phyloP scores from a whole-genome alignment of 2,797 vertebrate species.

The Urocyon cinereoargenteus region DNA sequence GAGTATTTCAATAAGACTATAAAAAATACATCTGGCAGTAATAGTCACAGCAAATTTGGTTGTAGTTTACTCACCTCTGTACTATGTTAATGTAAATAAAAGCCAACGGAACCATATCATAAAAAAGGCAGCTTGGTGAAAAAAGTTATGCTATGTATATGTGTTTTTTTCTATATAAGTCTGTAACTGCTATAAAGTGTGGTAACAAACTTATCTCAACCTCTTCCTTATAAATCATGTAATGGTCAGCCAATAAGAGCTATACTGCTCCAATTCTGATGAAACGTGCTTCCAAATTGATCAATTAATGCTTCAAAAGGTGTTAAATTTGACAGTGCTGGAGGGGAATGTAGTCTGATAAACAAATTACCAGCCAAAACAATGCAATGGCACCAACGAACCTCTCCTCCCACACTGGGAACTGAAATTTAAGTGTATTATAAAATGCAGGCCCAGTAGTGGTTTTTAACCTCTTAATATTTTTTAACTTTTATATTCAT shows the following conservation, averaged over 20 bases:
- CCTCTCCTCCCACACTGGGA: background rate
- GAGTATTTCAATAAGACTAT: background rate
- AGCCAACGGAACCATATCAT: background rate
- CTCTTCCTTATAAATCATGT: conserved; percentile 2
- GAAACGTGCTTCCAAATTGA: background rate
- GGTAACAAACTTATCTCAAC: background rate
- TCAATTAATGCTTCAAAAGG: conserved; percentile 1
- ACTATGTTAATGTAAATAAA: conserved; percentile 39
- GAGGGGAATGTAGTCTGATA: background rate
- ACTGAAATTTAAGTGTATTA: background rate
- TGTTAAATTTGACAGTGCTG: conserved; percentile 8
- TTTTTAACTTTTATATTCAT: background rate
- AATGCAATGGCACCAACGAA: background rate
- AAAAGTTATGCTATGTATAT: background rate
- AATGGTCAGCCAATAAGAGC: background rate
- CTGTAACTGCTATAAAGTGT: background rate
- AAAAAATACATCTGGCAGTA: background rate
- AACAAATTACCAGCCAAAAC: background rate
- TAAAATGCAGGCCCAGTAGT: background rate
- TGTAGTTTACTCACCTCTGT: background rate
- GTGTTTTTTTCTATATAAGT: background rate
- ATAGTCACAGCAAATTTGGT: background rate
- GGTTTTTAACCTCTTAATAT: background rate
- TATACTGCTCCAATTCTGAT: background rate
- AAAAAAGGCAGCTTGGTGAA: conserved; percentile 5